phyloP scores from a whole-genome alignment of 2,888 invertebrate genomes.

The Drosophila flavopinicola region DNA sequence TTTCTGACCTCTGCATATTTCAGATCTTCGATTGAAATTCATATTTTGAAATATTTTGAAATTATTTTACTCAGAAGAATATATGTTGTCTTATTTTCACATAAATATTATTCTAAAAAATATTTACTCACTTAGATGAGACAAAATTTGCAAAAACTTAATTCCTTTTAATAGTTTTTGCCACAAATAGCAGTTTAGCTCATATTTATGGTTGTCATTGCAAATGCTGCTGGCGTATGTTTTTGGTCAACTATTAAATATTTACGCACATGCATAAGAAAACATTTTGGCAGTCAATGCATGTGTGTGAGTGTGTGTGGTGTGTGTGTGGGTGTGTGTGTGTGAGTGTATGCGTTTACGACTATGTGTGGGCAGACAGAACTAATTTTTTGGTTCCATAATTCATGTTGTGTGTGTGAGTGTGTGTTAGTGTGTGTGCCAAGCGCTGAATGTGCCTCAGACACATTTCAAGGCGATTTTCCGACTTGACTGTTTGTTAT shows the following conservation, averaged over 20 bases:
- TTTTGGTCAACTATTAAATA: slow-evolving; percentile 27
- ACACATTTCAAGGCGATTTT: slow-evolving; percentile 76
- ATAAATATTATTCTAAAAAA: too few species aligned
- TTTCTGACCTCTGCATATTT: too few species aligned
- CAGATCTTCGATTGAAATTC: too few species aligned
- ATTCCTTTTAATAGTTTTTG: background rate
- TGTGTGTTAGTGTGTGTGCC: too few species aligned
- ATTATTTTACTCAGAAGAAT: too few species aligned
- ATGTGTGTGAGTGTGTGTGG: slow-evolving; percentile 8
- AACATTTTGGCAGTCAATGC: slow-evolving; percentile 31
- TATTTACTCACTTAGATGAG: background rate
- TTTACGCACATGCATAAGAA: slow-evolving; percentile 24
- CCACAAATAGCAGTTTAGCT: background rate
- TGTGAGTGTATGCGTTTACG: slow-evolving; percentile 22
- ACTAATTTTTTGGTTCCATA: slow-evolving; percentile 54
- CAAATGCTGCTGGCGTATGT: background rate
- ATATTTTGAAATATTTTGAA: too few species aligned
- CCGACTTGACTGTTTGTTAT: slow-evolving; percentile 58
- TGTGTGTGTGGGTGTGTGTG: slow-evolving; percentile 17
- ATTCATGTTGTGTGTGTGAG: slow-evolving; percentile 66
- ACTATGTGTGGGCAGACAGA: slow-evolving; percentile 42
- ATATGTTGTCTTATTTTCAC: too few species aligned
- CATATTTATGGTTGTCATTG: slow-evolving; percentile 2
- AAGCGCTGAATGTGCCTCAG: slow-evolving; percentile 57
- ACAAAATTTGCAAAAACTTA: background rate